Evolutionary conservation across 2,797 vertebrate species (phyloP).

Genomic region (Spizella passerina): DNA sequence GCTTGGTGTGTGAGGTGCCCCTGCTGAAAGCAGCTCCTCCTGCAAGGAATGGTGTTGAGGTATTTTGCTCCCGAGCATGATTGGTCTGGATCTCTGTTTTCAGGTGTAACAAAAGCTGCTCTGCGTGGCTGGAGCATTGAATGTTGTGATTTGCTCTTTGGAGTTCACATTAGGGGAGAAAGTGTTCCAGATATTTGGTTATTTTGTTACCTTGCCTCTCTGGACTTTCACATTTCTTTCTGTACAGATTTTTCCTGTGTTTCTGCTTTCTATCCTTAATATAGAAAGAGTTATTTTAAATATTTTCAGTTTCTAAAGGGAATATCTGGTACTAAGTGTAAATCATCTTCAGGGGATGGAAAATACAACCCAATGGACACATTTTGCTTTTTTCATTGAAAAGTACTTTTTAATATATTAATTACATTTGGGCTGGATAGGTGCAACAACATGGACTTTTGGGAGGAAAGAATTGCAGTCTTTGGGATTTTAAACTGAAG

Average conservation of each 20-base stretch:
- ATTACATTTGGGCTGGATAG: not conserved
- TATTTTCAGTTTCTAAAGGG: not conserved
- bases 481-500: not conserved
- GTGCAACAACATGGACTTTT: not conserved
- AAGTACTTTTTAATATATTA: not conserved
- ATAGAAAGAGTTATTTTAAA: not conserved
- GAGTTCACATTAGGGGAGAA: not conserved
- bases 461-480: not conserved
- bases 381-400: not conserved
- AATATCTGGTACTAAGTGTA: not conserved
- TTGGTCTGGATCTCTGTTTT: not conserved
- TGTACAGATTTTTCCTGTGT: not conserved
- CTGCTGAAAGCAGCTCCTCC: not conserved
- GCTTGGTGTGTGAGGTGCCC: not conserved
- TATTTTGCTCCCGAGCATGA: slow-evolving; percentile 1
- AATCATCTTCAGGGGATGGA: not conserved
- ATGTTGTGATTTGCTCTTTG: not conserved
- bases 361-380: not conserved
- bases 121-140: not conserved
- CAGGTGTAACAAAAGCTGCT: not conserved
- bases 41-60: not conserved
- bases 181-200: not conserved
- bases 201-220: not conserved
- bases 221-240: not conserved
- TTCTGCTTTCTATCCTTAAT: not conserved